Percentiles rank a stretch among this genome's conserved stretches.
phyloP scores from a whole-genome alignment of 2,113 vertebrate genomes.

The Pterocles orientalis region DNA sequence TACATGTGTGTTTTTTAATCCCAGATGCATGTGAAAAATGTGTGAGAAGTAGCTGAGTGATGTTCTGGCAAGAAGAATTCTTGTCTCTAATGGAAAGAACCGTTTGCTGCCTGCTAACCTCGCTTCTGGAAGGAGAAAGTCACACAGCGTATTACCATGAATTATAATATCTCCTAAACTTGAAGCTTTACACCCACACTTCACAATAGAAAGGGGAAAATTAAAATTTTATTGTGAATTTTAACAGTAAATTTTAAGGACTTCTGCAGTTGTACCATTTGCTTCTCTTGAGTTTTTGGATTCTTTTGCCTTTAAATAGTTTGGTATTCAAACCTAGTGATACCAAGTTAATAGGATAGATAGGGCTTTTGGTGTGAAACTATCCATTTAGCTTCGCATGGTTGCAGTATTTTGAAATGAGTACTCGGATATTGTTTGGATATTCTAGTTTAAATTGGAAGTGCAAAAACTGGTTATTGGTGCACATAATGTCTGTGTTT shows the following conservation, averaged over 20 bases:
- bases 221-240: not conserved
- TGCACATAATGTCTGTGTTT: not conserved
- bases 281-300: not conserved
- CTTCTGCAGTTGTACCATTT: not conserved
- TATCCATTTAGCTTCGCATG: not conserved
- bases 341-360: not conserved
- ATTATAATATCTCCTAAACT: not conserved
- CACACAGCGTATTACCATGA: not conserved
- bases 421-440: not conserved
- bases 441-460: not conserved
- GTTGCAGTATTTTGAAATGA: not conserved
- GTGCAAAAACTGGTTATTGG: not conserved
- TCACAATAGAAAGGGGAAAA: not conserved
- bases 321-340: not conserved
- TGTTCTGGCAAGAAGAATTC: not conserved
- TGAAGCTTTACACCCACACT: not conserved
- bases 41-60: not conserved
- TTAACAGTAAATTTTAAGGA: not conserved
- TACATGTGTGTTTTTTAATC: not conserved
- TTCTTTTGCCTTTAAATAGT: not conserved
- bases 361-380: not conserved
- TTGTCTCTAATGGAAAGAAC: not conserved
- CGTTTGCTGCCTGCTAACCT: not conserved
- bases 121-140: not conserved
- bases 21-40: not conserved